Evolutionary conservation across 1,140 invertebrate genomes (phyloP).

Genomic region (Trichonephila clavata): DNA sequence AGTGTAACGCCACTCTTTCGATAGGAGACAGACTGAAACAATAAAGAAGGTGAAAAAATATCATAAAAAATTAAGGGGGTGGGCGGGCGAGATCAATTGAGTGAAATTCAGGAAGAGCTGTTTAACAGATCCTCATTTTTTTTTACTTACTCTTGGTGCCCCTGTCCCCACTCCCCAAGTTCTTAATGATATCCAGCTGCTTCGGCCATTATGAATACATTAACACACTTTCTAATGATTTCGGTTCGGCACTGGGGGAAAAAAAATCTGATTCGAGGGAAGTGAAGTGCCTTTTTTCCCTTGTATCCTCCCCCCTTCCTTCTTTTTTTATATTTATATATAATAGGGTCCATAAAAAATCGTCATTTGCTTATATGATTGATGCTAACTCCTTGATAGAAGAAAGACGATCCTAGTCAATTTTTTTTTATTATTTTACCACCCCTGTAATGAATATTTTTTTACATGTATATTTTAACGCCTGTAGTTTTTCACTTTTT

Average conservation of each 20-base stretch:
- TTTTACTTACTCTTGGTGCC: constrained; percentile 1
- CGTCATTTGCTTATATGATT: constrained; percentile 73
- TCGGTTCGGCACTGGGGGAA: constrained; percentile 17
- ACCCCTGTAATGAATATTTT: constrained; percentile 73
- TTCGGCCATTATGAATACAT: constrained; percentile 76
- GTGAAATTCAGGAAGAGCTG: constrained; percentile 74
- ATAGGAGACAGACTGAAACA: constrained; percentile 34
- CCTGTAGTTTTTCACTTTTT: constrained; percentile 51
- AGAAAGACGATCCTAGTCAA: constrained; percentile 59
- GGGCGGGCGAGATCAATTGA: constrained; percentile 69
- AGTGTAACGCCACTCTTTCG: constrained; percentile 12
- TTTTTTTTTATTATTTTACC: constrained; percentile 71
- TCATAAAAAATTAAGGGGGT: constrained; percentile 66
- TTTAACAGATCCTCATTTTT: constrained; percentile 71
- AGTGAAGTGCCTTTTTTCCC: constrained; percentile 52
- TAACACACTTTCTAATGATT: constrained; percentile 77
- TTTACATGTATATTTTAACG: constrained; percentile 68
- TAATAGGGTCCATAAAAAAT: constrained; percentile 72
- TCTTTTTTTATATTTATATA: constrained; percentile 59
- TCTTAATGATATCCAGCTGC: constrained; percentile 76
- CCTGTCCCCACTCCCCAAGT: not conserved
- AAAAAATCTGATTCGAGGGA: constrained; percentile 21
- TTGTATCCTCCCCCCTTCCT: not conserved
- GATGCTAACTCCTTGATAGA: constrained; percentile 73
- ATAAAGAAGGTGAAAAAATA: not conserved